Percentiles rank a stretch among this genome's conserved stretches.
phyloP scores from a whole-genome alignment of 2,113 vertebrate species.

The Rallus limicola region DNA sequence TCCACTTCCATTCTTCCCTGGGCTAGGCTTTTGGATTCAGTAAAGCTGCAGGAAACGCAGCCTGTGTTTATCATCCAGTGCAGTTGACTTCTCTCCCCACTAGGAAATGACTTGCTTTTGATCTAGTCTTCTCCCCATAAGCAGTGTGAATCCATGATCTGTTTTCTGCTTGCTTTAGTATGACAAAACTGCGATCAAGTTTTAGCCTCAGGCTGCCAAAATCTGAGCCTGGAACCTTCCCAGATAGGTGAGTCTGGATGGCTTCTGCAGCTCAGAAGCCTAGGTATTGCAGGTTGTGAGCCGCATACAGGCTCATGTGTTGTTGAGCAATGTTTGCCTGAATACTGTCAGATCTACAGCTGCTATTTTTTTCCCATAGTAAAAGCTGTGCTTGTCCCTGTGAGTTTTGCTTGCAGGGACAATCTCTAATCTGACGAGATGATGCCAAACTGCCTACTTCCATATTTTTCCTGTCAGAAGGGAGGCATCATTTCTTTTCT shows the following conservation, averaged over 20 bases:
- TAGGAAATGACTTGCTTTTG: neutral
- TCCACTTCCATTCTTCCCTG: neutral
- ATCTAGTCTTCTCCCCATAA: neutral
- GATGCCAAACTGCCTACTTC: neutral
- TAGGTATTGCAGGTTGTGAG: neutral
- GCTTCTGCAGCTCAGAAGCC: neutral
- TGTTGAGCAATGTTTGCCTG: neutral
- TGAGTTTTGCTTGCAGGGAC: conserved; percentile 30
- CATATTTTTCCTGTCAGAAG: conserved; percentile 47
- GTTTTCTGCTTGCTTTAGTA: conserved; percentile 17
- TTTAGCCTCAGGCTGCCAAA: conserved; percentile 49
- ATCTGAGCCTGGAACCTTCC: conserved; percentile 47
- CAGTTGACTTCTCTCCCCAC: neutral
- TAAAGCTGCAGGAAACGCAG: neutral
- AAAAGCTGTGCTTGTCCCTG: neutral
- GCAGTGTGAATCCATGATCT: neutral
- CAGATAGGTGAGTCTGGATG: conserved; percentile 20
- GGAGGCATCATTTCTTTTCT: neutral
- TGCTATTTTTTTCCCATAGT: neutral
- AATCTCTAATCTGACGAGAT: neutral
- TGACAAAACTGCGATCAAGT: conserved; percentile 21
- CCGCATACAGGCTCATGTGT: neutral
- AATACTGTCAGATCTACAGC: neutral
- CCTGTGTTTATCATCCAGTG: neutral
- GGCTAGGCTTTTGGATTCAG: neutral